Evolutionary conservation across 2,888 invertebrate species (phyloP).

Genomic region (Acleris sparsana): DNA sequence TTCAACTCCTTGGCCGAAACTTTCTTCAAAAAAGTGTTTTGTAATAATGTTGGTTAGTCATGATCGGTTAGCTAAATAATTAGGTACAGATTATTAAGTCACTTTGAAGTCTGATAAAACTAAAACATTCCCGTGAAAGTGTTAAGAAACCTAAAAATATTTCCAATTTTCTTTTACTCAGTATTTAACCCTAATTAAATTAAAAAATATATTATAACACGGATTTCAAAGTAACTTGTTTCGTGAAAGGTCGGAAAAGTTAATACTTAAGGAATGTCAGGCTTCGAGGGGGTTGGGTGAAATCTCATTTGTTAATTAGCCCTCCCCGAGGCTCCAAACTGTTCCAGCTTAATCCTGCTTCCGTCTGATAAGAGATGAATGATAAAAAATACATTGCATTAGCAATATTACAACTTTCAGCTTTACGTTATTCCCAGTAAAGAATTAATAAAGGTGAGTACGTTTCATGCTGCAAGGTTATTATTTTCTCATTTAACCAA

Average conservation of each 20-base stretch:
- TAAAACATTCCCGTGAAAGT: too few relatives aligned
- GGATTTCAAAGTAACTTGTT: constrained; percentile 14
- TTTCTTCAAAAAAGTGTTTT: too few relatives aligned
- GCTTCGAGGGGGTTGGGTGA: constrained; percentile 22
- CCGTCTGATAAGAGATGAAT: constrained; percentile 33
- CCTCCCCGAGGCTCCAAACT: constrained; percentile 23
- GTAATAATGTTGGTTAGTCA: too few relatives aligned
- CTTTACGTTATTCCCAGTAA: not conserved
- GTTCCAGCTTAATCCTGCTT: constrained; percentile 21
- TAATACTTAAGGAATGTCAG: constrained; percentile 15
- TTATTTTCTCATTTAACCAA: too few relatives aligned
- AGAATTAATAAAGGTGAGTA: not conserved
- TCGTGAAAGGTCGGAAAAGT: constrained; percentile 19
- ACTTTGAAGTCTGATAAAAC: too few relatives aligned
- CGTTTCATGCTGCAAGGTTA: too few relatives aligned
- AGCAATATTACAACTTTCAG: constrained; percentile 27
- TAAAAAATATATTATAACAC: not conserved
- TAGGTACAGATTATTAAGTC: too few relatives aligned
- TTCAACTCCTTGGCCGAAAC: too few relatives aligned
- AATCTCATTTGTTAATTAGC: constrained; percentile 38
- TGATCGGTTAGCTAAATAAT: too few relatives aligned
- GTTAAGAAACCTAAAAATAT: too few relatives aligned
- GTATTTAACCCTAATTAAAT: not conserved
- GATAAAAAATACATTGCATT: constrained; percentile 34
- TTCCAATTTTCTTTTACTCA: too few relatives aligned